Base-by-base conservation (phyloP, 2,797 vertebrate species). In the Chelidonichthys spinosus region DNA sequence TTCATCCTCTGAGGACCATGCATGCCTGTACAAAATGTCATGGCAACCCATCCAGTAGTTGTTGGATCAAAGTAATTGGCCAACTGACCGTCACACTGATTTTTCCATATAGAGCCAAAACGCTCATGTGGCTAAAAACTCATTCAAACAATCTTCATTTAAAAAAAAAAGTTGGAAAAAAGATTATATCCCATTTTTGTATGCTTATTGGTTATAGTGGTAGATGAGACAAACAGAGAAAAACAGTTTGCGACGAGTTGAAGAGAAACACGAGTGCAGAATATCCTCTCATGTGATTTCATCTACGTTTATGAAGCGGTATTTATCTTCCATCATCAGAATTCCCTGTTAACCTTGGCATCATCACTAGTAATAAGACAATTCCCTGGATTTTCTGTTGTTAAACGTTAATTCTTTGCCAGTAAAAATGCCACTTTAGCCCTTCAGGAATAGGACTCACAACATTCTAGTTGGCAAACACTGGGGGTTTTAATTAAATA, bases 401-500 rank as follows among this genome's bases (percentile, higher is more conserved):
- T 67, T 54, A 36, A 63, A 75, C 65, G 18, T 39, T 6, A 40
- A 11, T 69, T 75, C 36, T 35, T 63, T 69, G 62, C 58, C 53
- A 63, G 14, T 49, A 64, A 46, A 71, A 63, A 58, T 40, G 47
- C 32, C 39, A 43, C 53, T 40, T 17, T 71, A 37, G 46, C 15
- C 18, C 63, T 37, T 53, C 32, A 63, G 63, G 33, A 74, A 76
- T 72, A 74, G 42, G 52, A 50, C 40, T 47, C 63, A 52, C 56
- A 44, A 47, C 59, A 50, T 65, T 6, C 43, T 40, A 9, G 56
- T 49, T 42, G n/a, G 39, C 54, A 79, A 52, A 76, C 59, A 49
- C 44, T 63, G 39, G 3, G 39, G 49, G 32, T 58, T 78, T 35
- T 81, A 78, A 79, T 85, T 69, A 72, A 78, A 78, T 47, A 70